Conservation (phyloP, 1,140 invertebrate genomes). For the Papilio glaucus region DNA sequence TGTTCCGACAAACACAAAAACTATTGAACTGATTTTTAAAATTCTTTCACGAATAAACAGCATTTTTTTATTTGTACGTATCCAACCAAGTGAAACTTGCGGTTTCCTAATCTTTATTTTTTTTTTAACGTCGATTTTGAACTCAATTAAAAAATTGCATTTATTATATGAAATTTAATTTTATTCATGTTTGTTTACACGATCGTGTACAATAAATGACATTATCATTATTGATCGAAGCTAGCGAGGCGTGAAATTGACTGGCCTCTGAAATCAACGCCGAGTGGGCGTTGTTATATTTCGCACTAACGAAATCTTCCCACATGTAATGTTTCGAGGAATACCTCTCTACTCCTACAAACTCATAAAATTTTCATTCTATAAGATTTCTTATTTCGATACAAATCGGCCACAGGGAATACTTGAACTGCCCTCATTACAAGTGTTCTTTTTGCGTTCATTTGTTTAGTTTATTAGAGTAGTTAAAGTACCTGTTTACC, state of each 20-base stretch:
- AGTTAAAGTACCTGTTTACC: too few relatives aligned
- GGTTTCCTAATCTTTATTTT: too few relatives aligned
- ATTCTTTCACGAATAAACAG: too few relatives aligned
- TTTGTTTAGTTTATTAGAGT: too few relatives aligned
- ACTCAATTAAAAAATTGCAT: not conserved
- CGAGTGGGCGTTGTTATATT: constrained; percentile 20
- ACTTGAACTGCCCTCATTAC: too few relatives aligned
- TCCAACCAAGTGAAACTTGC: too few relatives aligned
- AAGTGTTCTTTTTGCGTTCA: too few relatives aligned
- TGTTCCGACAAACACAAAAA: too few relatives aligned
- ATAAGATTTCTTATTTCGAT: not conserved
- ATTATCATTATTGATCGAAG: constrained; percentile 17
- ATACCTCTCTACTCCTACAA: not conserved
- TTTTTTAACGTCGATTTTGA: too few relatives aligned
- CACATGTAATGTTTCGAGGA: not conserved
- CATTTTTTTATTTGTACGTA: too few relatives aligned
- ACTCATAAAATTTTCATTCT: not conserved
- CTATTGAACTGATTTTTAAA: too few relatives aligned
- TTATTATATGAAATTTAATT: not conserved
- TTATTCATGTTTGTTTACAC: not conserved
- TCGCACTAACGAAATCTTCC: not conserved
- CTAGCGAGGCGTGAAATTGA: constrained; percentile 8
- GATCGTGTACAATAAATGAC: not conserved
- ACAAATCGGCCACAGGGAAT: too few relatives aligned
- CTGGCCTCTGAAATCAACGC: not conserved